Evolutionary conservation across 2,797 vertebrate genomes (phyloP), one percentile per base, ranked within the genome.

Genomic region (Knipowitschia caucasica): DNA sequence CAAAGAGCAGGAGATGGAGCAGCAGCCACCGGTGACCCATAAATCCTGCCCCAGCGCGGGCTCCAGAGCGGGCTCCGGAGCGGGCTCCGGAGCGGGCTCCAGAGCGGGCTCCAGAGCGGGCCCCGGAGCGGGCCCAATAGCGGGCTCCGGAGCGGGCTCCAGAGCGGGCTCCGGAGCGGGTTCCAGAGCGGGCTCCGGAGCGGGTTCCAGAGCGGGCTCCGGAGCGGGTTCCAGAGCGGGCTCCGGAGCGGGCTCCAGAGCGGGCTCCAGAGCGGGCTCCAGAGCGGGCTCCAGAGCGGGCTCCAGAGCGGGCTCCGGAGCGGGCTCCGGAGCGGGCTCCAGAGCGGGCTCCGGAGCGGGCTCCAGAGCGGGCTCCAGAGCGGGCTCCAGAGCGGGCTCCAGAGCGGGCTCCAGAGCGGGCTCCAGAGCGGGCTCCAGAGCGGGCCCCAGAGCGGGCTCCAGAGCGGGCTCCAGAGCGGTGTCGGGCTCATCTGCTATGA

Each of bases 21-120:
- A 50, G 39, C 4, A 67, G 63, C 26, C 62, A 60, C 64, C 62
- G 60, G 59, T 34, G 47, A 64, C 42, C 64, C 45, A 53, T 40
- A 67, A 72, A 56, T n/a, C n/a, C n/a, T n/a, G n/a, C n/a, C n/a
- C n/a, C n/a, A n/a, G n/a, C n/a, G 30, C 11, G 24, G 0, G 17
- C 17, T 51, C 56, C 35, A 61, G 59, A 68, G 30, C 49, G 24
- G 11, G 20, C 39, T 10, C 35, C 26, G 20, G 31, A 34, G 4
- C 5, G 6, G 2, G 29, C 10, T 5, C 38, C 34, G 12, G 25
- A 56, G 30, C 11, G 24, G 0, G 17, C 17, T 51, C 56, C 35
- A 61, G 59, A 68, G 30, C 49, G 24, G 11, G 20, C 39, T 10
- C 35, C 26, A 23, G 31, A 34, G 4, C 5, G 6, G 2, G n/a